Conservation (phyloP, 2,797 vertebrate species). For the Cynopterus sphinx region DNA sequence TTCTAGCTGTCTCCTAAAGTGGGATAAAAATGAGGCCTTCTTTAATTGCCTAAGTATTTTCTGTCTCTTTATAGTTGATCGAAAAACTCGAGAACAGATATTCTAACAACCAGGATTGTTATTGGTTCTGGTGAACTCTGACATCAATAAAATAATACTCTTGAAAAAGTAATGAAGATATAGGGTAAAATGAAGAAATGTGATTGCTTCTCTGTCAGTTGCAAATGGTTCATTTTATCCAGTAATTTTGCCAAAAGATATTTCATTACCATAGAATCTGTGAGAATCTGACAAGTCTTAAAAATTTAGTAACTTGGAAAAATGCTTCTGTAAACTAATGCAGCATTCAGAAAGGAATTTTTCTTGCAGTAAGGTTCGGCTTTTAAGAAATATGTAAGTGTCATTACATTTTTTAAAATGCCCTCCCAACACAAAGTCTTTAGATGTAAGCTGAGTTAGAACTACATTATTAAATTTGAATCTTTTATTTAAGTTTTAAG, state of each 20-base stretch:
- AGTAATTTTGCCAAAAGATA: background rate
- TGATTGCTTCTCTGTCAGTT: background rate
- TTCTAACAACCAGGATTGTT: background rate
- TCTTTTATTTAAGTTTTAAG: conserved; percentile 2
- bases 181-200: background rate
- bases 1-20: background rate
- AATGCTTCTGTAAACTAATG: background rate
- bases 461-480: background rate
- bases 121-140: background rate
- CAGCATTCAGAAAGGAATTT: background rate
- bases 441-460: background rate
- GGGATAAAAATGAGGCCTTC: background rate
- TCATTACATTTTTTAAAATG: conserved; percentile 3
- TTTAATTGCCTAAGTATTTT: background rate
- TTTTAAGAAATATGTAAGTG: background rate
- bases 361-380: background rate
- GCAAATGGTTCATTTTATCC: background rate
- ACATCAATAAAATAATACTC: background rate
- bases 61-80: background rate
- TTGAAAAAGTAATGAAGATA: background rate
- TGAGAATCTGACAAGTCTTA: background rate
- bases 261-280: background rate
- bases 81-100: conserved; percentile 23
- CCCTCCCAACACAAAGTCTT: background rate
- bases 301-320: background rate